Evolutionary conservation across 2,888 invertebrate genomes (phyloP), one percentile per base, ranked within the genome.

Genomic region (Sphaerophoria taeniata): DNA sequence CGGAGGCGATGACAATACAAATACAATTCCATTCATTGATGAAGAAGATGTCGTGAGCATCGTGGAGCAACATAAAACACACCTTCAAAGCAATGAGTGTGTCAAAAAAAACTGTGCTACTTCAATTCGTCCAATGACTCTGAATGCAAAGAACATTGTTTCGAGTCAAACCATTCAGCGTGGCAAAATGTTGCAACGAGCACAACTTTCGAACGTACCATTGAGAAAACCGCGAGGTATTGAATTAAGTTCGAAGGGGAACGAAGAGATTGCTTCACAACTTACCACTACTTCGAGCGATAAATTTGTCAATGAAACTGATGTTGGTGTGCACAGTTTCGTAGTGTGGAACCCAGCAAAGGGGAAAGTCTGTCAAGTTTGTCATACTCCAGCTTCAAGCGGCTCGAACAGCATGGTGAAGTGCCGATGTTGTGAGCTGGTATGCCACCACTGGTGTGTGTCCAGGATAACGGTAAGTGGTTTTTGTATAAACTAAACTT

Each of bases 301-400:
- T 7, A 60, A 60, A 60, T 24, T 24, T 6, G 12, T 3, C 24
- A 39, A 43, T 2, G 58, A 5, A 36, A 58, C 6, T 49, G 74
- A 39, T 72, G 53, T 14, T 65, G 73, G 61, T 69, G 49, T 76
- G 55, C 88, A 88, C 36, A 56, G 80, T 45, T 88, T 88, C 45
- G 65, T 78, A 47, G 39, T 79, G 6, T 87, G 87, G 87, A 87
- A 86, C 65, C 71, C 82, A 34, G 60, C 82, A 5, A 82, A 88
- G 84, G 87, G 87, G 80, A 87, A 87, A 39, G 49, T 84, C 12
- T 88, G 88, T 76, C 88, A 88, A 77, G 82, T 88, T 60, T 88
- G 88, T 31, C 88, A 88, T 61, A 86, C 82, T 45, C 69, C 87
- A 63, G 74, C 84, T 61, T 73, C 83, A 16, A 70, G 77, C 51